Conservation (phyloP, 2,113 vertebrate genomes). For the Lampris megalopsis region DNA sequence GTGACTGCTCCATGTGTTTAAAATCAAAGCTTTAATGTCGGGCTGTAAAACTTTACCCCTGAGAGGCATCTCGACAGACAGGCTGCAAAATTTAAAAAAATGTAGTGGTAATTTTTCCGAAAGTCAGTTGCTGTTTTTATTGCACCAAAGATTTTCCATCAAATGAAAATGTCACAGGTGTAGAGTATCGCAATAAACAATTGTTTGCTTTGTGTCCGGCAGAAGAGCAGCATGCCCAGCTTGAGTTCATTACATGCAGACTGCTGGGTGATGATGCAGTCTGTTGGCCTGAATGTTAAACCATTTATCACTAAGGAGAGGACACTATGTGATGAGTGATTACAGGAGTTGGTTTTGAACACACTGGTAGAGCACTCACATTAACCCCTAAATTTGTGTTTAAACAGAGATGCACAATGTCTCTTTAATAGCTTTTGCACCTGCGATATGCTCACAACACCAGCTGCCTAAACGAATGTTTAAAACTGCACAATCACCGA, state of each 20-base stretch:
- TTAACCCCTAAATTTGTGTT: neutral
- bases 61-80: too few relatives aligned
- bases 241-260: neutral
- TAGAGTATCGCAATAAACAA: conserved; percentile 3
- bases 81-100: too few relatives aligned
- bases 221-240: neutral
- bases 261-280: conserved; percentile 1
- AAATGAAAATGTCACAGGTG: conserved; percentile 28
- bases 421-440: neutral
- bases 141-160: conserved; percentile 15
- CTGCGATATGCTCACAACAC: neutral
- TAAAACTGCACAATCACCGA: too few relatives aligned
- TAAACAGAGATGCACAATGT: neutral
- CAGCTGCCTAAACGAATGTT: too few relatives aligned
- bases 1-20: too few relatives aligned
- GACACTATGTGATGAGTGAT: neutral
- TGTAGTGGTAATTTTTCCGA: too few relatives aligned
- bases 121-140: neutral
- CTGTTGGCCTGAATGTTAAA: conserved; percentile 36
- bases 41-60: too few relatives aligned
- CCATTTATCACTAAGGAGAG: conserved; percentile 9
- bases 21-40: too few relatives aligned
- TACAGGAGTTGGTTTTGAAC: neutral
- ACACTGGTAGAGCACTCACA: neutral
- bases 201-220: conserved; percentile 43